phyloP scores from a whole-genome alignment of 2,797 vertebrate genomes.

The Pantherophis alleghaniensis region DNA sequence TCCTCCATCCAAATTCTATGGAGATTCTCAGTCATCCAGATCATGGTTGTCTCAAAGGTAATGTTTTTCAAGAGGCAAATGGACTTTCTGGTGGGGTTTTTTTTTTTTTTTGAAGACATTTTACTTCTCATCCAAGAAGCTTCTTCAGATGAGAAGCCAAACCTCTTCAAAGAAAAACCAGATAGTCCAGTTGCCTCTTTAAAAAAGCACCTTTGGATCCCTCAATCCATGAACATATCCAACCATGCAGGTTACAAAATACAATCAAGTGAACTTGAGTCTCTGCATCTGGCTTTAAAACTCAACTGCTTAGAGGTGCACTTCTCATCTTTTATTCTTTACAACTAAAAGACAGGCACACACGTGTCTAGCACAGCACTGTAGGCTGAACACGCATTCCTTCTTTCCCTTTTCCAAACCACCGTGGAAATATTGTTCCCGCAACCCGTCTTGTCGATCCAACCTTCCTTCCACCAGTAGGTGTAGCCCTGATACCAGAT shows the following conservation, averaged over 20 bases:
- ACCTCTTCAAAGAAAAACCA: too few species aligned
- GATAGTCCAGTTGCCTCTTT: not conserved
- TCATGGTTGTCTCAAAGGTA: not conserved
- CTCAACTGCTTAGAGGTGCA: not conserved
- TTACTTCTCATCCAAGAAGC: too few species aligned
- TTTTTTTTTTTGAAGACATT: too few species aligned
- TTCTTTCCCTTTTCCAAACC: not conserved
- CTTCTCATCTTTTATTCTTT: not conserved
- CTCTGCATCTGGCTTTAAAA: not conserved
- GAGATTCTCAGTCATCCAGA: not conserved
- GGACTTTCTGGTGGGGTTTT: too few species aligned
- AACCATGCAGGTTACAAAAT: not conserved
- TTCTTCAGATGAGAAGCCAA: too few species aligned
- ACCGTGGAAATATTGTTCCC: not conserved
- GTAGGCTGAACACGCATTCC: not conserved
- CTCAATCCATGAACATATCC: not conserved
- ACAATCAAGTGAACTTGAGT: not conserved
- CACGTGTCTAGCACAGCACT: not conserved
- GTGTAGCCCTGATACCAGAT: not conserved
- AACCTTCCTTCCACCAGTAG: not conserved
- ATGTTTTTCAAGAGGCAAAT: not conserved
- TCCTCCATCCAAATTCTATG: too few species aligned
- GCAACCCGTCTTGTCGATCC: not conserved
- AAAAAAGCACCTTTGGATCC: not conserved
- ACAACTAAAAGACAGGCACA: too few species aligned